A percentile compares a stretch with the other conserved stretches of the same genome.
These are phyloP conservation scores for Delphinus delphis DNA, from an alignment of 2,113 vertebrate genomes.

Conservation along the genomic window DNA sequence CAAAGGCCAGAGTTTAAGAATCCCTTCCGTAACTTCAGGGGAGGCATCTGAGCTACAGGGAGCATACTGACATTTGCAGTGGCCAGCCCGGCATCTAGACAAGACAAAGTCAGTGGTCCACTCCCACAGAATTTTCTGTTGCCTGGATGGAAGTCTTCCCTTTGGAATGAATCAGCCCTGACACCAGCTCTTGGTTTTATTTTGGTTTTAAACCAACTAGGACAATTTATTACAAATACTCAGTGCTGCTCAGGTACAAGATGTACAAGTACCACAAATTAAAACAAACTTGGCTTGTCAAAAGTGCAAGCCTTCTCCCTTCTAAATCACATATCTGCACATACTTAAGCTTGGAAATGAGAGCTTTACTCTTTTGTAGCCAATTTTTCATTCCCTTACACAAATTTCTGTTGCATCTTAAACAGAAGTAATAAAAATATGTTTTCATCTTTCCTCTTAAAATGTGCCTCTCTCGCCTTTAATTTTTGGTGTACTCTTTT, in stretches of 20 bases:
- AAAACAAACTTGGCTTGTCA: conserved; percentile 63
- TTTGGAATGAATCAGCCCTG: not conserved
- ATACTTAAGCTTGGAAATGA: conserved; percentile 9
- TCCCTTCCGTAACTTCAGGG: not conserved
- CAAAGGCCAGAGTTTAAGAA: not conserved
- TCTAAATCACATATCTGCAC: conserved; percentile 13
- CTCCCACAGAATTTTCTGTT: not conserved
- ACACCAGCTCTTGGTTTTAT: conserved; percentile 29
- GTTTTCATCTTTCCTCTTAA: conserved; percentile 26
- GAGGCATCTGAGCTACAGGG: not conserved
- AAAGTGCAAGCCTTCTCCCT: conserved; percentile 10
- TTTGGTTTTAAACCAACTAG: conserved; percentile 27
- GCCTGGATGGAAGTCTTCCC: not conserved
- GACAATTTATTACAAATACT: conserved; percentile 59
- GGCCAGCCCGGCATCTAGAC: not conserved
- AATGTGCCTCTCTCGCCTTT: not conserved
- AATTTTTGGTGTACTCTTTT: not conserved
- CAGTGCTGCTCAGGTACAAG: conserved; percentile 50
- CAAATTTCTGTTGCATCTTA: conserved; percentile 1
- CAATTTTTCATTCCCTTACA: conserved; percentile 3
- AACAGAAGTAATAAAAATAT: conserved; percentile 2
- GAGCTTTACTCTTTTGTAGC: not conserved
- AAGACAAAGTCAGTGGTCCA: not conserved
- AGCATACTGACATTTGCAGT: not conserved
- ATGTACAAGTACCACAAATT: conserved; percentile 56